A percentile compares a stretch with the other conserved stretches of the same genome.
Evolutionary conservation across 2,113 vertebrate genomes (phyloP).

Genomic region (Chaetura pelagica): DNA sequence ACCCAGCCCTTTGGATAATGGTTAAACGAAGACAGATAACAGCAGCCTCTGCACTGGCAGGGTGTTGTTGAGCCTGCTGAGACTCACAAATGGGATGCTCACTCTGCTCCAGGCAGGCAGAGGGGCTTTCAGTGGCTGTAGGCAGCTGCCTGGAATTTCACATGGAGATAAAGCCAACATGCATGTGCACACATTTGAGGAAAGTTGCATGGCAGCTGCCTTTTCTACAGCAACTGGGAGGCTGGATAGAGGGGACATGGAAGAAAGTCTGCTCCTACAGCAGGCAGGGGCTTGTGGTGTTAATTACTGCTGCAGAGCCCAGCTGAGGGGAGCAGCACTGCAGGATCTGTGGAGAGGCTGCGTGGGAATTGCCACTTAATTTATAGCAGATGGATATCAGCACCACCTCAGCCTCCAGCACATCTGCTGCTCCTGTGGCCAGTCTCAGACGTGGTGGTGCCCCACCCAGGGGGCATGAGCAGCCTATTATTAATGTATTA

Average conservation of each 20-base stretch:
- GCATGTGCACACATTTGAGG: fast-evolving
- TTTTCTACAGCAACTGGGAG: neutral
- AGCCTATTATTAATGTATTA: neutral
- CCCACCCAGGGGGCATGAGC: neutral
- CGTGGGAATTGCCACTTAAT: neutral
- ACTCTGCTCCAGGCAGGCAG: neutral
- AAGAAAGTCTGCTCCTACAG: neutral
- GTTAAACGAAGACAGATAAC: slow-evolving; percentile 7
- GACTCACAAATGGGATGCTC: neutral
- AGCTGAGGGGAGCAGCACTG: neutral
- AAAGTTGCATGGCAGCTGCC: neutral
- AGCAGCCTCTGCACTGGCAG: neutral
- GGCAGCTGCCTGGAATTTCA: neutral
- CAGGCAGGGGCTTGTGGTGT: neutral
- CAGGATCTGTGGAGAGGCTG: neutral
- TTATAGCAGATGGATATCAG: neutral
- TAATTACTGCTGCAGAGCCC: neutral
- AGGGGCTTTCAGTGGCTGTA: neutral
- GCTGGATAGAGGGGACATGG: neutral
- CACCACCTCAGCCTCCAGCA: neutral
- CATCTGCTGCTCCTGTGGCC: neutral
- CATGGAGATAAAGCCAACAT: neutral
- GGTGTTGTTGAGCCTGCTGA: neutral
- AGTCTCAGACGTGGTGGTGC: neutral
- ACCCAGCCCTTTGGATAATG: neutral